phyloP scores from a whole-genome alignment of 2,113 vertebrate species.

The Embiotoca jacksoni region DNA sequence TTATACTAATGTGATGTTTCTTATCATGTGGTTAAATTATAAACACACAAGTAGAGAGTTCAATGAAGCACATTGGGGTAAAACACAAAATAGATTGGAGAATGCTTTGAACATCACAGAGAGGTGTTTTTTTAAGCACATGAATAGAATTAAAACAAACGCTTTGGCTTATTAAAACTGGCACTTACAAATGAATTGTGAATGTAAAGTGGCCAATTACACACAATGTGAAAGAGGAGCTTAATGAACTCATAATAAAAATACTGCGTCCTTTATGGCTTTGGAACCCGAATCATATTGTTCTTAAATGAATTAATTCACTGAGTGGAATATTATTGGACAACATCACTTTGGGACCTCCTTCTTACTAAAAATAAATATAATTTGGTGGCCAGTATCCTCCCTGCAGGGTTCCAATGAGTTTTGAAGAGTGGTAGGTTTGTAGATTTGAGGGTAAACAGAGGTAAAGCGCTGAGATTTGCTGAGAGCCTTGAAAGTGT shows the following conservation, averaged over 20 bases:
- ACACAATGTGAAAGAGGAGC: neutral
- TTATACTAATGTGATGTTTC: neutral
- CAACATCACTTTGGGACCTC: conserved; percentile 2
- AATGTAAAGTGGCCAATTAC: conserved; percentile 1
- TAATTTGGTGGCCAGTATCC: neutral
- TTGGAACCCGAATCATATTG: conserved; percentile 14
- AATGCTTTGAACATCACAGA: neutral
- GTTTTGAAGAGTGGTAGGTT: neutral
- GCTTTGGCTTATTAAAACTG: conserved; percentile 11
- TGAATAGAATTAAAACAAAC: conserved; percentile 19
- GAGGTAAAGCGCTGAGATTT: conserved; percentile 1
- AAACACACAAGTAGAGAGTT: neutral
- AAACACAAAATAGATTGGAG: conserved; percentile 3
- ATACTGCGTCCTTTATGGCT: neutral
- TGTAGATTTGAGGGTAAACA: conserved; percentile 19
- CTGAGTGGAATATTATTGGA: conserved; percentile 5
- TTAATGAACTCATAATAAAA: conserved; percentile 20
- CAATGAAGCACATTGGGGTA: neutral
- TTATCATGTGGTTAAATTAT: neutral
- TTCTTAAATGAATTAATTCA: conserved; percentile 18
- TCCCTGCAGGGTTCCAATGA: conserved; percentile 3
- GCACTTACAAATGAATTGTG: conserved; percentile 15
- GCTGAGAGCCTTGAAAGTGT: conserved; percentile 10
- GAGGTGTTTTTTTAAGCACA: conserved; percentile 1
- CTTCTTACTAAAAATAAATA: neutral